These are phyloP conservation scores for Megalops atlanticus DNA, from an alignment of 2,113 vertebrate species.

Conservation along the genomic window DNA sequence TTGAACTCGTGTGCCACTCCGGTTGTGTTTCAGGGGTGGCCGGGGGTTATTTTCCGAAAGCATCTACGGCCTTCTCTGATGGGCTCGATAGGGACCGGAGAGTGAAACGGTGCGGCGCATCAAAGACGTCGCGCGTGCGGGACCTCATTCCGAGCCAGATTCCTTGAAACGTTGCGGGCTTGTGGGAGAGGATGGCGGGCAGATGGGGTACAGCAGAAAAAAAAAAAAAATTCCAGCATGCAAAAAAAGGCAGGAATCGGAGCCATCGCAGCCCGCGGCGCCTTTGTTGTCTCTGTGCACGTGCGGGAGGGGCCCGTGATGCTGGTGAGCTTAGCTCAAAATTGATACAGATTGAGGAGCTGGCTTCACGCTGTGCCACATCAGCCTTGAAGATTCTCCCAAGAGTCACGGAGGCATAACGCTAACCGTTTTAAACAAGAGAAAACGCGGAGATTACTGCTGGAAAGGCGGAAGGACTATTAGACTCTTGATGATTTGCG, in stretches of 20 bases:
- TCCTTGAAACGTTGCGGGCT: neutral
- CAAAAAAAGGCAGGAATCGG: neutral
- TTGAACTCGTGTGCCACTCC: slow-evolving; percentile 12
- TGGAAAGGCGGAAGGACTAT: neutral
- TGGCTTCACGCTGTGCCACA: neutral
- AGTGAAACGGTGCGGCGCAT: no score
- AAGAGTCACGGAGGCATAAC: neutral
- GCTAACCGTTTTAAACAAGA: neutral
- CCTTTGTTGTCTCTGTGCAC: neutral
- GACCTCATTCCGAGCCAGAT: no score
- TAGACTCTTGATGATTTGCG: neutral
- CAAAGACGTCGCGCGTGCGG: no score
- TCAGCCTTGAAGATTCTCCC: neutral
- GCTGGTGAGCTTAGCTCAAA: neutral
- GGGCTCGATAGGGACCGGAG: no score
- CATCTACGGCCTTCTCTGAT: no score
- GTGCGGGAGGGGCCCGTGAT: neutral
- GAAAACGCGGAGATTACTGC: neutral
- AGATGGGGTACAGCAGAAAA: no score
- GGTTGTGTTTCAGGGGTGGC: neutral
- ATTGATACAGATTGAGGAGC: neutral
- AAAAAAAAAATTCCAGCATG: no score
- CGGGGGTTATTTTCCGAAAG: slow-evolving; percentile 5
- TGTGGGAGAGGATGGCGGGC: neutral
- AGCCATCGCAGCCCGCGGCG: neutral